A percentile compares a stretch with the other conserved stretches of the same genome.
Evolutionary conservation across 2,113 vertebrate genomes (phyloP).

Genomic region (Sylvilagus bachmani): DNA sequence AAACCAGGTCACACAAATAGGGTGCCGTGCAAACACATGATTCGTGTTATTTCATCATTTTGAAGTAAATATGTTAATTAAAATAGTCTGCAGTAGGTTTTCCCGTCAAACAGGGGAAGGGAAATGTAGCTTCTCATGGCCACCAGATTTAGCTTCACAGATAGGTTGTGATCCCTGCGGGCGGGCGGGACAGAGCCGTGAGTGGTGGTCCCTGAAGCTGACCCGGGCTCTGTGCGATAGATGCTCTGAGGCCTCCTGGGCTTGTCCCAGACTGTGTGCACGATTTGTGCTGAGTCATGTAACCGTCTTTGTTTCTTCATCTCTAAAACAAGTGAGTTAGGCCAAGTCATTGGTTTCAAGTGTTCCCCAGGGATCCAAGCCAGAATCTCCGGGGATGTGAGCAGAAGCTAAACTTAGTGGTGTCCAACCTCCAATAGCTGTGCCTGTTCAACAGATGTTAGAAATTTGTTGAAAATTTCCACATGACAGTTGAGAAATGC

Average conservation of each 20-base stretch:
- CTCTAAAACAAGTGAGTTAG: neutral
- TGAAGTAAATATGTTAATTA: neutral
- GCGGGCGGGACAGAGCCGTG: neutral
- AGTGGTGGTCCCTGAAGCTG: neutral
- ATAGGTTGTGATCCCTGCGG: neutral
- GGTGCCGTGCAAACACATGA: neutral
- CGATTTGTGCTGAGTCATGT: slow-evolving; percentile 31
- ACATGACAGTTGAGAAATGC: neutral
- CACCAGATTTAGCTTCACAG: neutral
- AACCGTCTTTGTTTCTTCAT: neutral
- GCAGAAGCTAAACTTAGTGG: neutral
- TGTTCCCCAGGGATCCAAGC: neutral
- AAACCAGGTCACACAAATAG: neutral
- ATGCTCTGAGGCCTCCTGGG: neutral
- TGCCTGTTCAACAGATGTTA: neutral
- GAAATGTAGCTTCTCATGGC: neutral
- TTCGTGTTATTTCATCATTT: neutral
- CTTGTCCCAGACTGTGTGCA: neutral
- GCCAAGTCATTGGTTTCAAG: slow-evolving; percentile 14
- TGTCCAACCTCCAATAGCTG: neutral
- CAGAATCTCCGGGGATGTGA: neutral
- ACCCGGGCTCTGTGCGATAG: neutral
- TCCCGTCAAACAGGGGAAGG: neutral
- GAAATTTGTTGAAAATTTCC: slow-evolving; percentile 35
- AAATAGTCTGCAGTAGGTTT: neutral